A percentile compares a stretch with the other conserved stretches of the same genome.
phyloP scores from a whole-genome alignment of 2,888 invertebrate genomes.

The Mamestra brassicae region DNA sequence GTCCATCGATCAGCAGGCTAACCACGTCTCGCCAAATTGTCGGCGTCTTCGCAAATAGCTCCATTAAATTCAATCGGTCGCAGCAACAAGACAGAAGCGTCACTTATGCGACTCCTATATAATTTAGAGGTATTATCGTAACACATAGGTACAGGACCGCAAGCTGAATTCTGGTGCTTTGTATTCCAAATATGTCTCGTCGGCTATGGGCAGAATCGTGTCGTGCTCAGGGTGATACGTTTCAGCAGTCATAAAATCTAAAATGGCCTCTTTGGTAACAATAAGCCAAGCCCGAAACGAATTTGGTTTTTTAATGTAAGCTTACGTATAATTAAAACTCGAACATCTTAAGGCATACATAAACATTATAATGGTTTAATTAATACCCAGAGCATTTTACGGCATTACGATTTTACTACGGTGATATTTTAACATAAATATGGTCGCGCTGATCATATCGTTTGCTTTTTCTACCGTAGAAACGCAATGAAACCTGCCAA shows the following conservation, averaged over 20 bases:
- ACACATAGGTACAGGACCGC: conserved; percentile 67
- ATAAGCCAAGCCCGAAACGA: conserved; percentile 38
- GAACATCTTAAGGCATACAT: conserved; percentile 32
- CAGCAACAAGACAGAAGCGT: conserved; percentile 82
- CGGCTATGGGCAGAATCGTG: conserved; percentile 36
- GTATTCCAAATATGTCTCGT: conserved; percentile 77
- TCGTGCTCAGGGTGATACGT: conserved; percentile 57
- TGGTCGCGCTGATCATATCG: neutral
- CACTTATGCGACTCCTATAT: conserved; percentile 80
- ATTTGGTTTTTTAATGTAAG: conserved; percentile 40
- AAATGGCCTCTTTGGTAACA: conserved; percentile 57
- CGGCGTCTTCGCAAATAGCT: conserved; percentile 83
- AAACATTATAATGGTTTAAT: conserved; percentile 35
- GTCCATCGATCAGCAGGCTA: conserved; percentile 72
- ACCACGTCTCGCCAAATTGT: conserved; percentile 80
- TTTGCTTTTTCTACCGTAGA: neutral
- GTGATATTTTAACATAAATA: conserved; percentile 5
- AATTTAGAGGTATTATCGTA: conserved; percentile 85
- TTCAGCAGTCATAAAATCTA: conserved; percentile 59
- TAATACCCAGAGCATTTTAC: conserved; percentile 20
- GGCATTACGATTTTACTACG: conserved; percentile 21
- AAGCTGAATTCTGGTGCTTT: conserved; percentile 69
- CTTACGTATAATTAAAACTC: conserved; percentile 42
- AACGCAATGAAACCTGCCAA: neutral
- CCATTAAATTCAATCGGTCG: conserved; percentile 87